These are phyloP conservation scores for Medauroidea extradentata DNA, from an alignment of 1,140 invertebrate species.

Conservation along the genomic window DNA sequence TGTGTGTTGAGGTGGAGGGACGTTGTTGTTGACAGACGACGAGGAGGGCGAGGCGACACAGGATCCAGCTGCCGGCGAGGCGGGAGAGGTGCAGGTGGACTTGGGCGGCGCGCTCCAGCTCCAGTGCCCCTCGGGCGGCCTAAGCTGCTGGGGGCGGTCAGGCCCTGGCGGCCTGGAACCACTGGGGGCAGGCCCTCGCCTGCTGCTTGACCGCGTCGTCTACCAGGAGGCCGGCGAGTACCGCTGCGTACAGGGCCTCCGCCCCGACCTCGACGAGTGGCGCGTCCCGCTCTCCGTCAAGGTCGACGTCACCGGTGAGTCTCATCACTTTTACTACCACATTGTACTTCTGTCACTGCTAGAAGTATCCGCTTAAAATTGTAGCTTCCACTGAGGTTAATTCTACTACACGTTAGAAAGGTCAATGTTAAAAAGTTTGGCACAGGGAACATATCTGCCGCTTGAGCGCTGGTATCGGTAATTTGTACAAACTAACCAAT, in stretches of 20 bases:
- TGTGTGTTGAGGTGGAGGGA: not conserved
- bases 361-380: too few relatives aligned
- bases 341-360: too few relatives aligned
- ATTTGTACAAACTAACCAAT: too few relatives aligned
- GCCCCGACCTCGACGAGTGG: conserved; percentile 26
- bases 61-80: conserved; percentile 43
- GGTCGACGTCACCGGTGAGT: conserved; percentile 53
- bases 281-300: conserved; percentile 46
- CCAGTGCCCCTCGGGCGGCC: conserved; percentile 70
- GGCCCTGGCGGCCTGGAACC: conserved; percentile 48
- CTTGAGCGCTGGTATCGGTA: too few relatives aligned
- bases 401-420: too few relatives aligned
- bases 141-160: conserved; percentile 47
- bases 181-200: conserved; percentile 53
- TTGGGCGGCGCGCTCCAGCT: conserved; percentile 78
- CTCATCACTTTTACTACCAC: conserved; percentile 7
- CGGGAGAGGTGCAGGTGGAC: conserved; percentile 66
- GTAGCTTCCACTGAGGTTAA: too few relatives aligned
- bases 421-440: too few relatives aligned
- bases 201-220: conserved; percentile 61
- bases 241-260: conserved; percentile 56
- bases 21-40: not conserved
- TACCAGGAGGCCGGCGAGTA: conserved; percentile 75
- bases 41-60: conserved; percentile 29
- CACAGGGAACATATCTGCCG: too few relatives aligned